Conservation (phyloP, 2,888 invertebrate species). For the Cataglyphis altisquamis region DNA sequence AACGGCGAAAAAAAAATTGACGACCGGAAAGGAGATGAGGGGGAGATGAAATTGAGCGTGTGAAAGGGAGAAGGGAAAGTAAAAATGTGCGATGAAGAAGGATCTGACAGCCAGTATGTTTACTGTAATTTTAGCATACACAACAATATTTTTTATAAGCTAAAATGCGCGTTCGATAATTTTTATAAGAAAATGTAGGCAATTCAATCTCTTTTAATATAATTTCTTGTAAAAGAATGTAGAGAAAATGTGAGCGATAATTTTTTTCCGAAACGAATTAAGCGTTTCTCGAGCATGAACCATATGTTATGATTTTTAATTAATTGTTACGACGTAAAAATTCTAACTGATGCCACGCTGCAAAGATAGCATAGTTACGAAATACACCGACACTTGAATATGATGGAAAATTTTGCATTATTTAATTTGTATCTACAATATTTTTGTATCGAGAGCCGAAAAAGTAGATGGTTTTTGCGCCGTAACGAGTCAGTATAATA, state of each 20-base stretch:
- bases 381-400: not conserved
- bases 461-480: not conserved
- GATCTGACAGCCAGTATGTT: constrained; percentile 54
- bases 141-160: constrained; percentile 9
- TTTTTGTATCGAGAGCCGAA: not conserved
- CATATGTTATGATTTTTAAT: not conserved
- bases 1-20: constrained; percentile 67
- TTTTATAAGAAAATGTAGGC: not conserved
- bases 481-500: not conserved
- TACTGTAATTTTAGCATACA: constrained; percentile 12
- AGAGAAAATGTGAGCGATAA: not conserved
- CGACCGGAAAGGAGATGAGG: constrained; percentile 3
- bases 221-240: not conserved
- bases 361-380: not conserved
- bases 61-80: not conserved
- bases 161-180: not conserved
- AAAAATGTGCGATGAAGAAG: constrained; percentile 12
- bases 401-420: not conserved
- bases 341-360: not conserved
- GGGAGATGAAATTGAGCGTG: constrained; percentile 18
- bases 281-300: not conserved
- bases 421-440: not conserved
- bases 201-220: not conserved
- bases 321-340: constrained; percentile 9
- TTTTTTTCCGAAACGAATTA: constrained; percentile 9